Conservation (phyloP, 2,888 invertebrate genomes). For the Ethmia dodecea region DNA sequence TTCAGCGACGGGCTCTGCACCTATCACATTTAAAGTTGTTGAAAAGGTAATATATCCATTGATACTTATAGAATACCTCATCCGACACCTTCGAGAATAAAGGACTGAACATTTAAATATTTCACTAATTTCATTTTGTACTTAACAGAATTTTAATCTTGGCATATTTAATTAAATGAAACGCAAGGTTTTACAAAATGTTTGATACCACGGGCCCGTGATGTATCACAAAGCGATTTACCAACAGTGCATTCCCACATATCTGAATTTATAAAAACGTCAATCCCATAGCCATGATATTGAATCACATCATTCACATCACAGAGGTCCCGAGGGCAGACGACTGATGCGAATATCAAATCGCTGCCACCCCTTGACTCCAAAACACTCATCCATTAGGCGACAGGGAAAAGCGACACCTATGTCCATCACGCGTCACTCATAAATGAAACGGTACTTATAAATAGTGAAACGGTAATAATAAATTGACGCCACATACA, state of each 20-base stretch:
- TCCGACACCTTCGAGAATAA: too few relatives aligned
- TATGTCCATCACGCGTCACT: conserved; percentile 48
- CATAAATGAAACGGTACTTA: conserved; percentile 9
- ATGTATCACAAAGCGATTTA: conserved; percentile 42
- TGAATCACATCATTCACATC: conserved; percentile 59
- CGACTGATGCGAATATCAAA: conserved; percentile 69
- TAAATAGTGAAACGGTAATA: conserved; percentile 2
- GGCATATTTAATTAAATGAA: too few relatives aligned
- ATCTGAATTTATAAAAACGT: conserved; percentile 49
- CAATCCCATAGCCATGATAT: conserved; percentile 48
- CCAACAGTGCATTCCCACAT: conserved; percentile 40
- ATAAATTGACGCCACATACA: conserved; percentile 18
- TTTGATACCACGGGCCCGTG: too few relatives aligned
- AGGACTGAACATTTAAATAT: too few relatives aligned
- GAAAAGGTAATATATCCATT: too few relatives aligned
- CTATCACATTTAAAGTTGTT: too few relatives aligned
- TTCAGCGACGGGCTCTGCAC: too few relatives aligned
- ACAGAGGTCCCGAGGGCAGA: conserved; percentile 44
- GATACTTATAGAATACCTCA: too few relatives aligned
- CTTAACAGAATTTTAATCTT: too few relatives aligned
- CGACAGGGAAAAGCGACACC: conserved; percentile 48
- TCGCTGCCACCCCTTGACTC: conserved; percentile 66
- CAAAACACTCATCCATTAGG: conserved; percentile 64
- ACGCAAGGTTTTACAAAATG: too few relatives aligned
- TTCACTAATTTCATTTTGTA: too few relatives aligned